Evolutionary conservation across 2,113 vertebrate genomes (phyloP), one percentile per base, ranked within the genome.

Genomic region (Indicator indicator): DNA sequence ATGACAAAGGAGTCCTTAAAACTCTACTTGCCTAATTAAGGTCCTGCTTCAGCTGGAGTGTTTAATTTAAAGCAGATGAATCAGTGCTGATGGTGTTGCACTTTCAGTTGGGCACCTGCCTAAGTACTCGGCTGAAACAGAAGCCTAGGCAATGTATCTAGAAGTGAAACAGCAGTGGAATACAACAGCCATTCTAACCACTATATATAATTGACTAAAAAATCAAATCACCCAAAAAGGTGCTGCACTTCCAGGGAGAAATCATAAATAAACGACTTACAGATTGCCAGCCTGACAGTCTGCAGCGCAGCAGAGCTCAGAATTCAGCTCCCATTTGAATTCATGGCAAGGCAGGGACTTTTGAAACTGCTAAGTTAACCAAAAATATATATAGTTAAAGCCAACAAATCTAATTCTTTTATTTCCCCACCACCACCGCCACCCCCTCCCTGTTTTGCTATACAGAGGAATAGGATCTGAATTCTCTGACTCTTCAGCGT

Each of bases 331-430:
- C 94, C 91, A 86, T 95, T 96, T 95, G 93, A 94, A 96, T 97
- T 95, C 93, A 94, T 95, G 94, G 63, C 90, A 94, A 95, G 95
- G 18, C 88, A 92, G 95, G 96, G 96, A 94, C 80, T 72, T 95
- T 59, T 81, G 92, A 95, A 96, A 94, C 93, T 96, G 95, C 93
- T 95, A 95, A 83, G 79, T 95, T 95, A 97, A 95, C 91, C 62
- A 96, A 95, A 96, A 95, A 95, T 96, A 95, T 88, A 95, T 96
- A 95, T 94, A 88, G 95, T 94, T 97, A 96, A 96, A 95, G 93
- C 92, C 90, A 95, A 93, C 63, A 52, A 95, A 94, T 96, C 95
- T 95, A 96, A 42, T 42, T 42, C 42, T 97, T 97, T 93, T 96
- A 81, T 24, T 20, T 12, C 48, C 21, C 48, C n/a, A n/a, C n/a